Base-by-base conservation (phyloP, 2,888 invertebrate species). In the Erynnis tages region DNA sequence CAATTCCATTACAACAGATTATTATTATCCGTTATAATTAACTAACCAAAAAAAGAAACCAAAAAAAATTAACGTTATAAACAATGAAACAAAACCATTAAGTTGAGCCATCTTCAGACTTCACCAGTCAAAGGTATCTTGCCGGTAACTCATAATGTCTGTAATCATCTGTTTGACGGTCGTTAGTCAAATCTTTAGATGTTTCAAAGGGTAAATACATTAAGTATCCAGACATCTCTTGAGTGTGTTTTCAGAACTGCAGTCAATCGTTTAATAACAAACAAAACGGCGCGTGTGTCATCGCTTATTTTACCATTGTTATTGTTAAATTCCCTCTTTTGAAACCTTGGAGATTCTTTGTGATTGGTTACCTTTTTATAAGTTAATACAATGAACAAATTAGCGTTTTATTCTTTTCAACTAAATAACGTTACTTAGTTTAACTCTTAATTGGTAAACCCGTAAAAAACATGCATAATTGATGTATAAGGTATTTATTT, bases 201-300 rank as follows among this genome's bases (percentile, higher is more conserved):
- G 7, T 32, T 21, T 29, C 21, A 17, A 25, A 14, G 27, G 43
- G 30, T 11, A 8, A 13, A 25, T 16, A 27, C 27, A 43, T 29
- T 43, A 3, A 44, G 29, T 19, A 43, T 44, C 21, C 45, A 45
- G 25, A 41, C 11, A 32, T 54, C 61, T 63, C 66, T 58, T 41
- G 19, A 37, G 47, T 50, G 45, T 29, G 57, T 68, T 69, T 68
- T 63, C 44, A 38, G 67, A 67, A 68, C 44, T 32, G 40, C 19
- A 48, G 48, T 46, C 56, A 44, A 54, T 57, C 43, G 35, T 54
- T 54, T 49, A 54, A 48, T 62, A 59, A 61, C 53, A 65, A 71
- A 70, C 25, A 67, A 60, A 66, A 55, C 52, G 55, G 65, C 61
- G 63, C 55, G 30, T 65, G 56, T 71, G 69, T 76, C 71, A 76